Base-by-base conservation (phyloP, 2,113 vertebrate species). In the Bagarius yarrelli region DNA sequence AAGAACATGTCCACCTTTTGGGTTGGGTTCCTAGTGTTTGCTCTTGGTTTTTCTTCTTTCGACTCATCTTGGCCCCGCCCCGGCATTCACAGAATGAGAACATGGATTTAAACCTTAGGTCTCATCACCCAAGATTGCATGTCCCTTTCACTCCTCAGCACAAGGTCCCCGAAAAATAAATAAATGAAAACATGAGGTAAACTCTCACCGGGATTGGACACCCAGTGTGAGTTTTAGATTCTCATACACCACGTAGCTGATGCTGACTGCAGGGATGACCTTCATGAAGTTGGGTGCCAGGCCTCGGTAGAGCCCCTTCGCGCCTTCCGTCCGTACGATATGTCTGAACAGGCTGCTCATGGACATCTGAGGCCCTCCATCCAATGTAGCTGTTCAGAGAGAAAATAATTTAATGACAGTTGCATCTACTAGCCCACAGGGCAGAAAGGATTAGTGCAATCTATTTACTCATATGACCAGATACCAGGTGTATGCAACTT, bases 231-330 rank as follows among this genome's bases (percentile, higher is more conserved):
- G 92, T 92, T 99, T 99, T 83, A 98, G 89, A 90, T 97, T 93
- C 82, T 99, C 97, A 1, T 99, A 99, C 0, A 99, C 97, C 89
- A 99, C 97, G 0, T 99, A 99, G 92, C 97, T 99, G 93, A 99
- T 99, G 95, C 97, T 98, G 23, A 99, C 97, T 0, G 97, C 96
- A 0, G 97, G 97, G 66, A 99, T 97, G 89, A 99, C 97, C 92
- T 99, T 99, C 97, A 99, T 98, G 47, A 98, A 99, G 90, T 99
- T 99, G 9, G 97, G 97, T 0, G 96, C 94, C 90, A 99, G 91
- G n/a, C 97, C 97, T 69, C 97, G 87, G 87, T 99, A 99, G 56
- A 99, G 95, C 73, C 97, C 97, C 53, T 88, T 91, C 0, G 94
- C 88, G 3, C 97, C 97, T 81, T 99, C 97, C 0, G 97, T 98